A percentile compares a stretch with the other conserved stretches of the same genome.
phyloP scores from a whole-genome alignment of 2,888 invertebrate genomes.

The Ptycholaimellus sp. region DNA sequence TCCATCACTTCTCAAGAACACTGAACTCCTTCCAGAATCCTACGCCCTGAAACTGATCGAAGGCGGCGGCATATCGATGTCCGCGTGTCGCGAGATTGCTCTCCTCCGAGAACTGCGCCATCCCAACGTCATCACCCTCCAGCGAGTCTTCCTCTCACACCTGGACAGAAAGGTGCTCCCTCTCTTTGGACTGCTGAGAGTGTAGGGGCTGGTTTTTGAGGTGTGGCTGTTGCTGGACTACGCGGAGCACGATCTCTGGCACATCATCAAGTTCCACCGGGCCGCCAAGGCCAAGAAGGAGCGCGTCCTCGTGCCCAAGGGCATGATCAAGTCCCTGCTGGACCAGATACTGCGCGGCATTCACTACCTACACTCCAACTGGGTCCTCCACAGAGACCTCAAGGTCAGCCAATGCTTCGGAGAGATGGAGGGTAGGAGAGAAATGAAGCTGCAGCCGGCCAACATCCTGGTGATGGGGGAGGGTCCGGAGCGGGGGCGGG shows the following conservation, averaged over 20 bases:
- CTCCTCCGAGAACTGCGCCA: conserved; percentile 67
- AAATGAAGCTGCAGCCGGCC: conserved; percentile 41
- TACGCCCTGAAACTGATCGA: conserved; percentile 97
- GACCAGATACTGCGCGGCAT: conserved; percentile 97
- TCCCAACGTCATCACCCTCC: conserved; percentile 81
- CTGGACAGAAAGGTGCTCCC: conserved; percentile 78
- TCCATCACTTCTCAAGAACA: no score
- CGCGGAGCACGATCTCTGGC: conserved; percentile 98
- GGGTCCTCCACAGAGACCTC: conserved; percentile 72
- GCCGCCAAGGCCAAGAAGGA: conserved; percentile 76
- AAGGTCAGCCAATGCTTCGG: conserved; percentile 34
- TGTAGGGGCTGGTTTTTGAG: no score
- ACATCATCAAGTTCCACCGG: conserved; percentile 93
- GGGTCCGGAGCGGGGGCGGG: conserved; percentile 67
- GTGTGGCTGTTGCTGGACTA: conserved; percentile 80
- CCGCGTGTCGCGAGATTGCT: conserved; percentile 82
- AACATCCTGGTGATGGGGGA: conserved; percentile 99
- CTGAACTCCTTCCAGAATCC: conserved; percentile 8
- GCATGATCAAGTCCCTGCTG: conserved; percentile 79
- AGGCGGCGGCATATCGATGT: conserved; percentile 94
- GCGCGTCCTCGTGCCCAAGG: conserved; percentile 12
- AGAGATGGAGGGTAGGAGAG: neutral
- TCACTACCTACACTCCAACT: conserved; percentile 92
- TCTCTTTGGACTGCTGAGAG: no score
- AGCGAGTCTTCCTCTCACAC: conserved; percentile 82